A percentile compares a stretch with the other conserved stretches of the same genome.
Evolutionary conservation across 2,113 vertebrate species (phyloP).

Genomic region (Pao palembangensis): DNA sequence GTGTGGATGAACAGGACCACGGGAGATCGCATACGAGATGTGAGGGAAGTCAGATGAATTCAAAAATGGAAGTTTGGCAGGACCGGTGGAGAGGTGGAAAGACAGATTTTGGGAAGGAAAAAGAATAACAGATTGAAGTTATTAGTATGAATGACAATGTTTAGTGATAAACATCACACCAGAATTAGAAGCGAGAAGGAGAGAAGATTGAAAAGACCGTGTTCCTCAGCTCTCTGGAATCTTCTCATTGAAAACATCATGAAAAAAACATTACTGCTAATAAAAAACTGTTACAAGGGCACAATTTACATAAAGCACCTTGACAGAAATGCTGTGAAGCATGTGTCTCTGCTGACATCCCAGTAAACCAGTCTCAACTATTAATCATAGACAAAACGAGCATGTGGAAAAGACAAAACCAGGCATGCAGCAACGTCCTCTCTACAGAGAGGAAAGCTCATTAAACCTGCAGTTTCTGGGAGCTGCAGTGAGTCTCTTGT

Average conservation of each 20-base stretch:
- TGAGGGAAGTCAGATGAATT: background rate
- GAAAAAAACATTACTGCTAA: no score
- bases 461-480: background rate
- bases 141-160: constrained; percentile 74
- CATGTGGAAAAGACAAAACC: background rate
- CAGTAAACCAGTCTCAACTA: background rate
- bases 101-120: constrained; percentile 55
- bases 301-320: no score
- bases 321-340: no score
- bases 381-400: constrained; percentile 8
- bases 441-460: background rate
- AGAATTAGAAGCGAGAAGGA: background rate
- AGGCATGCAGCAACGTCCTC: constrained; percentile 21
- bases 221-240: no score
- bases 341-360: no score
- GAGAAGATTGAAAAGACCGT: background rate
- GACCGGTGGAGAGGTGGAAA: constrained; percentile 13
- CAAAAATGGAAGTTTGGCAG: constrained; percentile 16
- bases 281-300: background rate
- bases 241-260: no score
- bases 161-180: constrained; percentile 57
- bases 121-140: constrained; percentile 66
- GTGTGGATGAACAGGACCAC: background rate
- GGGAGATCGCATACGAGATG: constrained; percentile 14
- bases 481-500: background rate